These are phyloP conservation scores for Hypselothyrea guttata DNA, from an alignment of 2,888 invertebrate species.

Conservation along the genomic window DNA sequence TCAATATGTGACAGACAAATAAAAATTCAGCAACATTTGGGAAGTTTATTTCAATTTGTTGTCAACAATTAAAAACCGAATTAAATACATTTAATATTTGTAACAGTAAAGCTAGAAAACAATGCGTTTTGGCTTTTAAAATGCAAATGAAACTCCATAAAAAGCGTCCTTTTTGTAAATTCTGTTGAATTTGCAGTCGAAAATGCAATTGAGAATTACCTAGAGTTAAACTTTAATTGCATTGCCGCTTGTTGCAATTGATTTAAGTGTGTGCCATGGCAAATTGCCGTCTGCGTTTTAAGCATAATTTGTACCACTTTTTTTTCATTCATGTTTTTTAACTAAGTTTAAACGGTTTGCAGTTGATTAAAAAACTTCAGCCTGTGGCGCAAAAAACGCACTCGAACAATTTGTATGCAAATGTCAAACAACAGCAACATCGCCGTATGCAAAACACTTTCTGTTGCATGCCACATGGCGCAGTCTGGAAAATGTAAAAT, in stretches of 20 bases:
- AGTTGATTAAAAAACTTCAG: slow-evolving; percentile 76
- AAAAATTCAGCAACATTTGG: too few species aligned
- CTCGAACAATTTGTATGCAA: slow-evolving; percentile 72
- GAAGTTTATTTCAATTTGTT: slow-evolving; percentile 5
- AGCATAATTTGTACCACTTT: slow-evolving; percentile 50
- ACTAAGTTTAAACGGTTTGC: slow-evolving; percentile 73
- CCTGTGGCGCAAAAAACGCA: slow-evolving; percentile 34
- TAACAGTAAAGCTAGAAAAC: slow-evolving; percentile 40
- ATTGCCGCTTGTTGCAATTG: slow-evolving; percentile 28
- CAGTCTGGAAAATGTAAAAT: slow-evolving; percentile 6
- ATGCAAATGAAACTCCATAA: not conserved
- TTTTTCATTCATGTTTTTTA: slow-evolving; percentile 38
- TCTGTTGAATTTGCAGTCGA: slow-evolving; percentile 16
- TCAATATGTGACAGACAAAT: not conserved
- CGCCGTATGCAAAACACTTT: slow-evolving; percentile 54
- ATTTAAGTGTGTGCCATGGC: slow-evolving; percentile 25
- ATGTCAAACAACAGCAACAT: slow-evolving; percentile 49
- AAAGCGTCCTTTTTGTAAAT: not conserved
- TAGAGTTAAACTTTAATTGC: slow-evolving; percentile 30
- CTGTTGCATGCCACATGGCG: slow-evolving; percentile 64
- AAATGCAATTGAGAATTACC: slow-evolving; percentile 3
- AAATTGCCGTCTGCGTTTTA: slow-evolving; percentile 36
- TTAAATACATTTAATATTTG: not conserved
- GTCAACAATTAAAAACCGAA: slow-evolving; percentile 11
- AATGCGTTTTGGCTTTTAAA: not conserved